Evolutionary conservation across 2,888 invertebrate species (phyloP).

Genomic region (Mactromeris polynyma): DNA sequence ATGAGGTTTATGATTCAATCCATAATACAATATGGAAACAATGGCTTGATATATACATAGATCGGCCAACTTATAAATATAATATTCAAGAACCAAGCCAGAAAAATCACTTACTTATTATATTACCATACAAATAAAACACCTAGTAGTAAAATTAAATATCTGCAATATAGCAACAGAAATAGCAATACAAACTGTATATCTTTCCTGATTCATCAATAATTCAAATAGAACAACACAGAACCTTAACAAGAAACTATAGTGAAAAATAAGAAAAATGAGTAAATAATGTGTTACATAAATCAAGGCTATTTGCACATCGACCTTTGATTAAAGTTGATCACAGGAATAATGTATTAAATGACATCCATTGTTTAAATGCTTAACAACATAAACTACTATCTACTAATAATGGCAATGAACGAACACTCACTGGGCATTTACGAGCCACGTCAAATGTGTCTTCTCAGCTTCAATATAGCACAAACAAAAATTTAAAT

Average conservation of each 20-base stretch:
- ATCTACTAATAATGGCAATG: neutral
- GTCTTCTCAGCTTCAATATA: no score
- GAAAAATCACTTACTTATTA: no score
- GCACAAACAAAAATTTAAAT: neutral
- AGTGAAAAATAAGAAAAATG: neutral
- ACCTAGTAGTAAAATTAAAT: neutral
- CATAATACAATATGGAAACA: neutral
- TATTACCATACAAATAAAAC: no score
- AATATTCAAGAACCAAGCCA: no score
- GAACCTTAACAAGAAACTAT: neutral
- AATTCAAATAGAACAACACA: neutral
- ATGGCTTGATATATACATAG: neutral
- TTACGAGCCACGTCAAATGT: neutral
- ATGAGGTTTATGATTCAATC: no score
- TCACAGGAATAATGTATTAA: slow-evolving; percentile 34
- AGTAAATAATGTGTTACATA: neutral
- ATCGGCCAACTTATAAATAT: neutral
- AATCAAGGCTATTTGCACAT: slow-evolving; percentile 28
- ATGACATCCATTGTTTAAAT: slow-evolving; percentile 26
- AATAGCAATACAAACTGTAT: neutral
- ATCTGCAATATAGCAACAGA: neutral
- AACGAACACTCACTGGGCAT: neutral
- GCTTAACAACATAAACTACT: slow-evolving; percentile 34
- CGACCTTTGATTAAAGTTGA: slow-evolving; percentile 23
- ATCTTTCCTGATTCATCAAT: neutral